Conservation (phyloP, 2,113 vertebrate genomes). For the Takifugu flavidus region DNA sequence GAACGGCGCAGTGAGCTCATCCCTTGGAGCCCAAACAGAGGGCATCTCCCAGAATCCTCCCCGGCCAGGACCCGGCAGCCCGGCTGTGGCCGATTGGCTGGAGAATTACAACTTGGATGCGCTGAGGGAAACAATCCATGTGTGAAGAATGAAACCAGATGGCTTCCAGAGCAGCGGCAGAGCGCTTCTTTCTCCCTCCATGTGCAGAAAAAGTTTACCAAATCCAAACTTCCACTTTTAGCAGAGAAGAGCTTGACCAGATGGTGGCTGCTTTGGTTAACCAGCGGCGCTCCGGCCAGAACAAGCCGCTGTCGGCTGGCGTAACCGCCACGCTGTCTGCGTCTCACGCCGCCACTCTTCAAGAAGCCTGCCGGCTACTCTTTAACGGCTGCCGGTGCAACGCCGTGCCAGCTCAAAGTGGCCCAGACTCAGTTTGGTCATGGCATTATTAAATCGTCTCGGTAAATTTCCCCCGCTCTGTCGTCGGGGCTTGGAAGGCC, state of each 20-base stretch:
- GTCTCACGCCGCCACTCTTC: background rate
- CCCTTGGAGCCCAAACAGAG: slow-evolving; percentile 37
- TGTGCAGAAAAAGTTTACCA: slow-evolving; percentile 4
- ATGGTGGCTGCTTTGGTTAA: slow-evolving; percentile 30
- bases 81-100: background rate
- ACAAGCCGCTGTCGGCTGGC: slow-evolving; percentile 21
- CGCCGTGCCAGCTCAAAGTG: background rate
- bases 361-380: background rate
- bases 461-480: no score
- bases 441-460: slow-evolving; percentile 27
- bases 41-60: slow-evolving; percentile 19
- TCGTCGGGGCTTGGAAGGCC: slow-evolving; percentile 35
- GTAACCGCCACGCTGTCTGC: slow-evolving; percentile 24
- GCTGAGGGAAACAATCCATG: slow-evolving; percentile 10
- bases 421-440: slow-evolving; percentile 2
- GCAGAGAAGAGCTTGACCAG: slow-evolving; percentile 24
- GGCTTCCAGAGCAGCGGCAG: background rate
- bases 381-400: slow-evolving; percentile 7
- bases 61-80: slow-evolving; percentile 14
- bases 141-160: slow-evolving; percentile 3
- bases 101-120: background rate
- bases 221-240: slow-evolving; percentile 23
- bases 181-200: background rate
- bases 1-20: slow-evolving; percentile 63
- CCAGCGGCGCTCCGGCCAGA: slow-evolving; percentile 25